These are phyloP conservation scores for Periparus ater DNA, from an alignment of 2,797 vertebrate species.

Conservation along the genomic window DNA sequence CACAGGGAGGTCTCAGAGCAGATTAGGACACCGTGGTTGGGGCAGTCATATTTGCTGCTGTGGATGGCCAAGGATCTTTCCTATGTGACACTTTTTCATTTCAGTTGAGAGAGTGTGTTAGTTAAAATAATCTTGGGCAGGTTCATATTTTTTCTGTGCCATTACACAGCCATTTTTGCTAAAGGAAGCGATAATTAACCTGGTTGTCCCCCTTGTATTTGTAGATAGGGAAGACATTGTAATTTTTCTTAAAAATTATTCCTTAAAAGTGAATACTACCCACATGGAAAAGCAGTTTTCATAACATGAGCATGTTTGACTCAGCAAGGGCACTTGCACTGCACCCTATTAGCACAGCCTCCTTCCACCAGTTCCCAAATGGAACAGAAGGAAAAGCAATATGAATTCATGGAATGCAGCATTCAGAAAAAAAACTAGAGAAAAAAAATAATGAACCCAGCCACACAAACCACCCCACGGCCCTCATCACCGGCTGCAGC, in stretches of 20 bases:
- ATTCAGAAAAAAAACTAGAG: neutral
- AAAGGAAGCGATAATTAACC: neutral
- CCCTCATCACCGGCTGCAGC: neutral
- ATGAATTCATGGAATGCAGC: neutral
- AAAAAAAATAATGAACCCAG: neutral
- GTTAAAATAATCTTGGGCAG: neutral
- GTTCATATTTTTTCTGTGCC: neutral
- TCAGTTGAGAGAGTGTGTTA: neutral
- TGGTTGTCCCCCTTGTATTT: neutral
- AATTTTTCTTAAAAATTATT: neutral
- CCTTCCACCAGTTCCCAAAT: neutral
- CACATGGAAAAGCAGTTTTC: neutral
- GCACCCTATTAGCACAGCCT: neutral
- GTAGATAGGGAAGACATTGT: neutral
- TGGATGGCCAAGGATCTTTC: neutral
- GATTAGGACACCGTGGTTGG: neutral
- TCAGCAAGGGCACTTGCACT: neutral
- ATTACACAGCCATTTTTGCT: neutral
- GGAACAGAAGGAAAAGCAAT: neutral
- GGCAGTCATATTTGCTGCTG: neutral
- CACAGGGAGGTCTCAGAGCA: neutral
- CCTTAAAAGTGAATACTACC: neutral
- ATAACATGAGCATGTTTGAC: neutral
- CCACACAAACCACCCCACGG: accelerated
- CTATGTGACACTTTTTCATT: neutral